Percentiles rank a stretch among this genome's conserved stretches.
phyloP scores from a whole-genome alignment of 2,888 invertebrate species.

The Campoplex nolae region DNA sequence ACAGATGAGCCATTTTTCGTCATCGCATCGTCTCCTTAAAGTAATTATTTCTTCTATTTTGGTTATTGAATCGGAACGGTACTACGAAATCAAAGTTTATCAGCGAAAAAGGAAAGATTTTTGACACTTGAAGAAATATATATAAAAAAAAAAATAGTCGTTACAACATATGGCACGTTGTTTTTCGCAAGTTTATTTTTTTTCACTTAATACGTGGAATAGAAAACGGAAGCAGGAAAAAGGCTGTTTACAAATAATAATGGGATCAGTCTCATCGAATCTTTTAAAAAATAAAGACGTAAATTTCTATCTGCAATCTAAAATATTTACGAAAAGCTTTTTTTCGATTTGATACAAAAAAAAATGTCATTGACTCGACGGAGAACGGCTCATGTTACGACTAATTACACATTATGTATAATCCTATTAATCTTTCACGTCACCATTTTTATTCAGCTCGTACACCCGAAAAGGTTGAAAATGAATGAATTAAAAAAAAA shows the following conservation, averaged over 20 bases:
- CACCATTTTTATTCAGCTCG: slow-evolving; percentile 2
- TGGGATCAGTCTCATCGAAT: slow-evolving; percentile 18
- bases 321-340: neutral
- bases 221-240: neutral
- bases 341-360: neutral
- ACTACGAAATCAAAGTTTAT: neutral
- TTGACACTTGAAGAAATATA: neutral
- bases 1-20: slow-evolving; percentile 23
- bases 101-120: neutral
- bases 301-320: neutral
- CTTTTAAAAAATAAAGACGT: neutral
- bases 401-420: slow-evolving; percentile 21
- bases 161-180: neutral
- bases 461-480: neutral
- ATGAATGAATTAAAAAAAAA: neutral
- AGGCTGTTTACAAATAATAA: neutral
- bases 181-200: neutral
- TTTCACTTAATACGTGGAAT: neutral
- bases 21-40: neutral
- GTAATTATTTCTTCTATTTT: slow-evolving; percentile 5
- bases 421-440: slow-evolving; percentile 46
- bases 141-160: neutral
- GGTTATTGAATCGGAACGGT: neutral
- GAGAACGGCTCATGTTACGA: slow-evolving; percentile 16
- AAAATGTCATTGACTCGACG: slow-evolving; percentile 20